phyloP scores from a whole-genome alignment of 64 coral and sea anemone genomes.

The Montipora efflorescens region DNA sequence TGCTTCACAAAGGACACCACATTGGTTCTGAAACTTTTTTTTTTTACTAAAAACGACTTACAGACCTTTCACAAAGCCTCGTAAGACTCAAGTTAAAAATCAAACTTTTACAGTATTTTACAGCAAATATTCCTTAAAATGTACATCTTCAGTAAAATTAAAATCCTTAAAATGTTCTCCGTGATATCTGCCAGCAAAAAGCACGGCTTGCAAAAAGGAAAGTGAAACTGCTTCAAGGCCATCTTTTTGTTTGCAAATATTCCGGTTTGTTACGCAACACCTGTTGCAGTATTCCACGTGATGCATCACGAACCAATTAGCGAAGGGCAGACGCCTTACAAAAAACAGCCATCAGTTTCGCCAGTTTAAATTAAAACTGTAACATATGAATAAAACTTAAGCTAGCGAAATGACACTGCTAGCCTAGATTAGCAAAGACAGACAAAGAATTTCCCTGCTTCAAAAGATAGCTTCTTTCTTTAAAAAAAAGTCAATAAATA shows the following conservation, averaged over 20 bases:
- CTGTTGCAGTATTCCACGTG: too few species aligned
- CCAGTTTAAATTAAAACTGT: not conserved
- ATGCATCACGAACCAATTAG: not conserved
- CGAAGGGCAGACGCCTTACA: not conserved
- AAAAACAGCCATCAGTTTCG: not conserved
- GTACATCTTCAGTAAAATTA: constrained; percentile 62
- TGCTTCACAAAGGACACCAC: not conserved
- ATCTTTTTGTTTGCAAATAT: not conserved
- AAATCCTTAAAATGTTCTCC: constrained; percentile 22
- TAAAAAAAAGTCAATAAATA: not conserved
- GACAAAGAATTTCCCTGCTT: constrained; percentile 18
- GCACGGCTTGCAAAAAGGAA: not conserved
- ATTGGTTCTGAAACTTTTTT: constrained; percentile 36
- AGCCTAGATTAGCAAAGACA: not conserved
- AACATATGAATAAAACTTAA: not conserved
- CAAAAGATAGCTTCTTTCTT: not conserved
- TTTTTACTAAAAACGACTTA: constrained; percentile 67
- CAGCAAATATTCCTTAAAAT: constrained; percentile 78
- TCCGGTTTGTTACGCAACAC: not conserved
- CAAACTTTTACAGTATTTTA: constrained; percentile 88
- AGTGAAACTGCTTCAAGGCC: too few species aligned
- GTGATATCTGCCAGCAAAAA: not conserved
- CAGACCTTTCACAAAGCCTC: constrained; percentile 59
- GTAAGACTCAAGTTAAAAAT: constrained; percentile 86
- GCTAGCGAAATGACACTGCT: not conserved